Base-by-base conservation (phyloP, 1,140 invertebrate genomes). In the Drosophila eugracilis region DNA sequence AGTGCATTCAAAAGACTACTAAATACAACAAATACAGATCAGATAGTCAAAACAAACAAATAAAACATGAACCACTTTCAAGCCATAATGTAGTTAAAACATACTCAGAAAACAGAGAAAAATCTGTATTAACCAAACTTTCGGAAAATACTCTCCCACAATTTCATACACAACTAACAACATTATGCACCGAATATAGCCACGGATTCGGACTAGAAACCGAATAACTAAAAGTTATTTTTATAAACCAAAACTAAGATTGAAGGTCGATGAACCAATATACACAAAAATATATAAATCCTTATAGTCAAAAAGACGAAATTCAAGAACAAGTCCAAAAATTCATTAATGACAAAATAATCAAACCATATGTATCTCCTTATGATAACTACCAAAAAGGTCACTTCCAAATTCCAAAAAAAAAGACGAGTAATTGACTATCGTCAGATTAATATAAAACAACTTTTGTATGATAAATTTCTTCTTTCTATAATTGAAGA, bases 281-380 rank as follows among this genome's bases (percentile, higher is more conserved):
- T 41, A 21, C 10, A 21, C 12, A 5, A 41, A 41, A 21, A 21
- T n/a, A 21, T 6, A 21, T 10, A 42, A 22, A 19, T 19, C 15
- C 6, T 39, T 15, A 39, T 19, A 39, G 36, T 39, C 36, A 19
- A 9, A 9, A 10, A 39, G 6, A 17, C 3, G 15, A 39, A 7
- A 39, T 19, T 17, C 15, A 39, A 39, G 5, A 22, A 6, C 39
- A 42, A 42, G 19, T 22, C 5, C 17, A 19, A 21, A 41, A 21
- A 21, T 17, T 41, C 2, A 41, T 47, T 17, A 28, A 47, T 12
- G 44, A 47, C 9, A 47, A 45, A 26, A 45, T 45, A 26, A 21
- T 45, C 5, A n/a, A 45, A 26, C 42, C n/a, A 3, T 24, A 19
- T 14, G 41, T 24, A 44, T 24, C 21, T 6, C 24, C 24, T 7